These are phyloP conservation scores for Apostichopus japonicus DNA, from an alignment of 35 echinoderm and acorn worm genomes.

Conservation along the genomic window DNA sequence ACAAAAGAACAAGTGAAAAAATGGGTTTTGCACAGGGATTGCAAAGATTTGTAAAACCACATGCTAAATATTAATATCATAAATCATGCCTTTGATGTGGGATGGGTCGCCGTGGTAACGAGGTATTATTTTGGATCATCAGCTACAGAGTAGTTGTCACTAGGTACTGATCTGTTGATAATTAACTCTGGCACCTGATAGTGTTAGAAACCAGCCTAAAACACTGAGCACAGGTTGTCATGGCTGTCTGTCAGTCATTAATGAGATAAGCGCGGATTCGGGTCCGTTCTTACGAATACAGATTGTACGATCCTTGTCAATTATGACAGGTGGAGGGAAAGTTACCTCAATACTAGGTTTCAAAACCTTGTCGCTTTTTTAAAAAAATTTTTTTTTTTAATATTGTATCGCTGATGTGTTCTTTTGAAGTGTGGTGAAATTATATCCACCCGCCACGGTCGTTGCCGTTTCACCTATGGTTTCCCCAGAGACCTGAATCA, in stretches of 20 bases:
- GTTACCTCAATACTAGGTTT: constrained; percentile 25
- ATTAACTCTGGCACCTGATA: constrained; percentile 18
- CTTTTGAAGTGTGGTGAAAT: constrained; percentile 8
- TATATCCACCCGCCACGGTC: constrained; percentile 24
- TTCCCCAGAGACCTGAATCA: constrained; percentile 6
- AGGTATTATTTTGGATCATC: constrained; percentile 19
- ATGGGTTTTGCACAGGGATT: neutral
- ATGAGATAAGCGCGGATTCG: constrained; percentile 27
- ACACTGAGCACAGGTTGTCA: neutral
- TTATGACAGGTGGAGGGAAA: constrained; percentile 25
- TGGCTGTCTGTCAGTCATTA: neutral
- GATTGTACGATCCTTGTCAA: constrained; percentile 5
- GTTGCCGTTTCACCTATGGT: constrained; percentile 30
- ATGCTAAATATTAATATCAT: constrained; percentile 25
- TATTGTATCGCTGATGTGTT: constrained; percentile 24
- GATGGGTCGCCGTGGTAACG: neutral
- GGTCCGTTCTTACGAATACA: neutral
- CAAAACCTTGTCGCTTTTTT: neutral
- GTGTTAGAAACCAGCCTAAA: constrained; percentile 21
- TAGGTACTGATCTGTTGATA: constrained; percentile 20
- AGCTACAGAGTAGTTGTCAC: constrained; percentile 4
- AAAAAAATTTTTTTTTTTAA: constrained; percentile 7
- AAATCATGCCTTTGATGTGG: constrained; percentile 19
- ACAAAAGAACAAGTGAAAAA: too few species aligned
- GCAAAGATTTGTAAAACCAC: constrained; percentile 7